Evolutionary conservation across 1,140 invertebrate genomes (phyloP).

Genomic region (Drosophila grimshawi): DNA sequence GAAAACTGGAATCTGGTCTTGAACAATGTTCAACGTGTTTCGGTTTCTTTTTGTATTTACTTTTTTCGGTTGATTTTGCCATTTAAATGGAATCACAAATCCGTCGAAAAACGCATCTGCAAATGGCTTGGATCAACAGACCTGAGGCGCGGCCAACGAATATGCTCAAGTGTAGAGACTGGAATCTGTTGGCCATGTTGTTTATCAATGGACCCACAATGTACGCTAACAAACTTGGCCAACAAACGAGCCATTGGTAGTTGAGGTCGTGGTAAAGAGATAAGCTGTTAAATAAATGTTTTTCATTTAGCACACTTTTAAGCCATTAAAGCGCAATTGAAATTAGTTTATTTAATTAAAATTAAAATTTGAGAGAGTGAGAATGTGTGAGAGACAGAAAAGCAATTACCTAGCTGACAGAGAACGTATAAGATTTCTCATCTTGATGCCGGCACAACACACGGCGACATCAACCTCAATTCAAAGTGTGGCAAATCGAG

Average conservation of each 20-base stretch:
- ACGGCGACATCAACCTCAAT: slow-evolving; percentile 42
- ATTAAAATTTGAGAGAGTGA: slow-evolving; percentile 28
- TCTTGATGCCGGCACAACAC: background rate
- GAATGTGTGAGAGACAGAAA: slow-evolving; percentile 11
- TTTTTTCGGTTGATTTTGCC: slow-evolving; percentile 18
- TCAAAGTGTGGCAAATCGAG: slow-evolving; percentile 27
- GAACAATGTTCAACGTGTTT: slow-evolving; percentile 43
- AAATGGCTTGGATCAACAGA: slow-evolving; percentile 43
- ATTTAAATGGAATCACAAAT: slow-evolving; percentile 38
- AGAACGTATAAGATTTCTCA: slow-evolving; percentile 5
- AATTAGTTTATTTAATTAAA: slow-evolving; percentile 52
- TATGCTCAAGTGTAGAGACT: slow-evolving; percentile 2
- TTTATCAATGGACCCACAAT: slow-evolving; percentile 30
- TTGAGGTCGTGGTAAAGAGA: slow-evolving; percentile 18
- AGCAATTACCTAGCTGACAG: slow-evolving; percentile 1
- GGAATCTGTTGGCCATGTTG: slow-evolving; percentile 21
- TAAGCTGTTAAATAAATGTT: slow-evolving; percentile 14
- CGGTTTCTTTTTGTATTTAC: background rate
- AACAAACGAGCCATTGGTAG: background rate
- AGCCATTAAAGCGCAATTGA: slow-evolving; percentile 44
- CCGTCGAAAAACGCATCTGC: slow-evolving; percentile 48
- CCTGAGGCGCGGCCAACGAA: slow-evolving; percentile 36
- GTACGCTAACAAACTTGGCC: slow-evolving; percentile 20
- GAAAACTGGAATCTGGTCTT: slow-evolving; percentile 34
- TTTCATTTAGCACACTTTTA: slow-evolving; percentile 46